phyloP scores from a whole-genome alignment of 2,113 vertebrate genomes.

The Pseudorhombus dupliciocellatus region DNA sequence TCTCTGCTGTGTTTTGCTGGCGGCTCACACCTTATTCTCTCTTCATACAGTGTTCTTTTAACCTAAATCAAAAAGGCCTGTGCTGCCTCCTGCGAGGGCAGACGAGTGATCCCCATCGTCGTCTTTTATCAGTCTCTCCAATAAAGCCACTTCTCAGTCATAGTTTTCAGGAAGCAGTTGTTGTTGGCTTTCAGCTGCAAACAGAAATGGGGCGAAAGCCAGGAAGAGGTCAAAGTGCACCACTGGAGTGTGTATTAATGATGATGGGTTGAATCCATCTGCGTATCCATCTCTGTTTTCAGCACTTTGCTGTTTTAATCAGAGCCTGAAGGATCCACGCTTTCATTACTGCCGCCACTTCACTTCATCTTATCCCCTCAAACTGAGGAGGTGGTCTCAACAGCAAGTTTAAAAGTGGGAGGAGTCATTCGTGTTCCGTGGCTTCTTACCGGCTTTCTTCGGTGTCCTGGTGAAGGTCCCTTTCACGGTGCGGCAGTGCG shows the following conservation, averaged over 20 bases:
- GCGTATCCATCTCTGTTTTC: slow-evolving; percentile 1
- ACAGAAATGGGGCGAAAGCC: neutral
- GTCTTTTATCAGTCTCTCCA: neutral
- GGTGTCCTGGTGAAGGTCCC: slow-evolving; percentile 92
- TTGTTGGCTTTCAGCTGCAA: neutral
- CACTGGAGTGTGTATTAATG: accelerated
- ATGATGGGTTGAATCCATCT: neutral
- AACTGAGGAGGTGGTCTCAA: no score
- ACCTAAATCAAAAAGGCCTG: neutral
- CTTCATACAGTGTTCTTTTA: neutral
- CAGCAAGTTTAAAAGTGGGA: no score
- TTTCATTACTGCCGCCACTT: neutral
- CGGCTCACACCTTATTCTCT: no score
- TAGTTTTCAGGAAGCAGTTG: neutral
- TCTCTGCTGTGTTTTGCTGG: no score
- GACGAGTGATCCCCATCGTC: neutral
- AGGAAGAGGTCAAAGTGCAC: neutral
- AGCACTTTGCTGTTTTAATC: slow-evolving; percentile 12
- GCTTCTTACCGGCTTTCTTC: slow-evolving; percentile 90
- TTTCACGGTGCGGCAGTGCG: slow-evolving; percentile 95
- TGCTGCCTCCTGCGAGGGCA: neutral
- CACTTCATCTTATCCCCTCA: neutral
- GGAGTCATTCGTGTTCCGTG: neutral
- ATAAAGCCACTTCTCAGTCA: no score
- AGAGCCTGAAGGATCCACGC: neutral